These are phyloP conservation scores for Silvanus unidentatus DNA, from an alignment of 2,888 invertebrate genomes.

Conservation along the genomic window DNA sequence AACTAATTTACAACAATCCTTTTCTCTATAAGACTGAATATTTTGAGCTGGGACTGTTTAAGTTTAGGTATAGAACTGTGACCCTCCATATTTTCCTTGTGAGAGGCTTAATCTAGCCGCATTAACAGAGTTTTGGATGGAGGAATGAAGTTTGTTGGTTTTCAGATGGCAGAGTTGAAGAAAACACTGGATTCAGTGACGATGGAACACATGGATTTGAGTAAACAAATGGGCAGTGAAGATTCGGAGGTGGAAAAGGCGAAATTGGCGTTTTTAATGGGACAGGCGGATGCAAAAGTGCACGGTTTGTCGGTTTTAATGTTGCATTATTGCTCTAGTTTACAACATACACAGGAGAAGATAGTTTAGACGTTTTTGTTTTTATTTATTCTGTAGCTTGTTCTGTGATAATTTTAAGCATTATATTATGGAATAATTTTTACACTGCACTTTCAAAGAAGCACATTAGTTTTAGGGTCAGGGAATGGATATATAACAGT, in stretches of 20 bases:
- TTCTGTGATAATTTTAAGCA: background rate
- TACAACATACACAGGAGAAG: constrained; percentile 65
- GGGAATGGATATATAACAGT: too few relatives aligned
- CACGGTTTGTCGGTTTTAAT: constrained; percentile 88
- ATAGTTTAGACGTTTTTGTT: constrained; percentile 33
- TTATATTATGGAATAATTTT: background rate
- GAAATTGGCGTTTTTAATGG: constrained; percentile 48
- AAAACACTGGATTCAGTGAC: constrained; percentile 70
- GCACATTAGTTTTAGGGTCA: background rate
- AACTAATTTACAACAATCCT: too few relatives aligned
- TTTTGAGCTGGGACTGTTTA: too few relatives aligned
- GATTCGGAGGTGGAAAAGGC: constrained; percentile 46
- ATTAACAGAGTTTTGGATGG: too few relatives aligned
- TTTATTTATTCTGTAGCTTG: background rate
- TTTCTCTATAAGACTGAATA: too few relatives aligned
- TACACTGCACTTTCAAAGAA: too few relatives aligned
- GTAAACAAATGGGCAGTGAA: constrained; percentile 45
- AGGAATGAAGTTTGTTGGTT: constrained; percentile 7
- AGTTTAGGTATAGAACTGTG: too few relatives aligned
- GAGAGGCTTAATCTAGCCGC: too few relatives aligned
- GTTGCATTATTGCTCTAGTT: constrained; percentile 90
- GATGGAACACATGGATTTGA: constrained; percentile 50
- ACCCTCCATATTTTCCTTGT: too few relatives aligned
- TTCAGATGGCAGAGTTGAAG: constrained; percentile 69
- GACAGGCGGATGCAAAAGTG: constrained; percentile 76